Percentiles rank a stretch among this genome's conserved stretches.
Conservation (phyloP, 2,888 invertebrate genomes). For the Lordiphosa andalusiaca region DNA sequence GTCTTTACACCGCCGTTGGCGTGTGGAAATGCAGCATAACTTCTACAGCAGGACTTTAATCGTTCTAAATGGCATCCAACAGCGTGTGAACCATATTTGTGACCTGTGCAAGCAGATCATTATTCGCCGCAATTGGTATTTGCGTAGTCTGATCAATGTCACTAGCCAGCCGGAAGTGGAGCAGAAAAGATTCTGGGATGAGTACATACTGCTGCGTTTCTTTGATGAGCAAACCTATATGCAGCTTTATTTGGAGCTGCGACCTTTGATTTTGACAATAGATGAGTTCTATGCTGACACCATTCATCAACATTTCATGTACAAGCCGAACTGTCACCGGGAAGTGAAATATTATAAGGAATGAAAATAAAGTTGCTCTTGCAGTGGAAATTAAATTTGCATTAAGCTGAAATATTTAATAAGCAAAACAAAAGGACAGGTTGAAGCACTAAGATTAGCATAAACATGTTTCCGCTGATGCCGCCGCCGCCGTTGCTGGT, state of each 20-base stretch:
- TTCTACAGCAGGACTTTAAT: conserved; percentile 5
- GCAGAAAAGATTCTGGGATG: neutral
- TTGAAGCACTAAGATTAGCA: conserved; percentile 67
- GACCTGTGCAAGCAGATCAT: neutral
- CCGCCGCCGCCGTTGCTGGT: too few relatives aligned
- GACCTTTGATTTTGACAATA: neutral
- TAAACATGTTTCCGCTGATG: conserved; percentile 46
- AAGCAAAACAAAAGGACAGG: conserved; percentile 50
- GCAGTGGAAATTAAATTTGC: conserved; percentile 52
- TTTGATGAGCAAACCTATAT: neutral
- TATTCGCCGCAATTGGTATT: neutral
- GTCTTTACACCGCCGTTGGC: neutral
- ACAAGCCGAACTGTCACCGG: too few relatives aligned
- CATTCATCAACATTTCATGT: too few relatives aligned
- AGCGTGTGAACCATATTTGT: neutral
- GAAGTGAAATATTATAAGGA: too few relatives aligned
- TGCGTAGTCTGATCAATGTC: too few relatives aligned
- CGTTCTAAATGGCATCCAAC: neutral
- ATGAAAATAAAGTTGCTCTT: conserved; percentile 11
- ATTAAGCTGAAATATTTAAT: conserved; percentile 70
- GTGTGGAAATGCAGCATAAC: neutral
- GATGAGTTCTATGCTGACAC: too few relatives aligned
- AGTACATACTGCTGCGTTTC: neutral
- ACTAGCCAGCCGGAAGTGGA: too few relatives aligned
- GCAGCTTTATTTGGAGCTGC: neutral